Evolutionary conservation across 2,113 vertebrate genomes (phyloP).

Genomic region (Uria aalge): DNA sequence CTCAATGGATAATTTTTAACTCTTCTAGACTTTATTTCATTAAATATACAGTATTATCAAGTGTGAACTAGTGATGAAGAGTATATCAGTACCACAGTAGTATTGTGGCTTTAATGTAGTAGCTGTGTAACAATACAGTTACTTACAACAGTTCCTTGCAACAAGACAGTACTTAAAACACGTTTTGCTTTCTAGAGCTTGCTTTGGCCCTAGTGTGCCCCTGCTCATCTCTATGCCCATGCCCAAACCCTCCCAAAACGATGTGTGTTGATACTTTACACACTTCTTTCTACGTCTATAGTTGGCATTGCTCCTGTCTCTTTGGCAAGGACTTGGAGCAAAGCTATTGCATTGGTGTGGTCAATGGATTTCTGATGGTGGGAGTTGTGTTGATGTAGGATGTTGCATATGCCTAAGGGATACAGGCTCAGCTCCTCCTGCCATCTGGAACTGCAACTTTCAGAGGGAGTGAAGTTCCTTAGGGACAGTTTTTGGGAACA

Average conservation of each 20-base stretch:
- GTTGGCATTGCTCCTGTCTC: not conserved
- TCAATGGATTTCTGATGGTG: not conserved
- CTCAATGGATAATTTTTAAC: not conserved
- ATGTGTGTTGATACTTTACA: not conserved
- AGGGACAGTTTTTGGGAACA: not conserved
- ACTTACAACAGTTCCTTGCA: not conserved
- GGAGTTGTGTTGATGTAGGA: not conserved
- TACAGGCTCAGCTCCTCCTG: not conserved
- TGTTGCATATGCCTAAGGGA: not conserved
- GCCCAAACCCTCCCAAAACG: not conserved
- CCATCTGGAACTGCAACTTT: not conserved
- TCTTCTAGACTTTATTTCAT: not conserved
- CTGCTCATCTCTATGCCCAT: not conserved
- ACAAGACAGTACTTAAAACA: not conserved
- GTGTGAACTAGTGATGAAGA: not conserved
- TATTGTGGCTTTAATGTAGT: not conserved
- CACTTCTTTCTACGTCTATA: not conserved
- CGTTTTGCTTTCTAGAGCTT: not conserved
- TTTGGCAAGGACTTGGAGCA: not conserved
- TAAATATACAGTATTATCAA: not conserved
- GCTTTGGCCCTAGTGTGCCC: not conserved
- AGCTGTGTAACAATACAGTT: not conserved
- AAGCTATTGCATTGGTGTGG: not conserved
- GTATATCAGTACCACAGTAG: not conserved
- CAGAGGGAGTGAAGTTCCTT: not conserved